Base-by-base conservation (phyloP, 1,140 invertebrate species). In the Rhyacophila brunnea region DNA sequence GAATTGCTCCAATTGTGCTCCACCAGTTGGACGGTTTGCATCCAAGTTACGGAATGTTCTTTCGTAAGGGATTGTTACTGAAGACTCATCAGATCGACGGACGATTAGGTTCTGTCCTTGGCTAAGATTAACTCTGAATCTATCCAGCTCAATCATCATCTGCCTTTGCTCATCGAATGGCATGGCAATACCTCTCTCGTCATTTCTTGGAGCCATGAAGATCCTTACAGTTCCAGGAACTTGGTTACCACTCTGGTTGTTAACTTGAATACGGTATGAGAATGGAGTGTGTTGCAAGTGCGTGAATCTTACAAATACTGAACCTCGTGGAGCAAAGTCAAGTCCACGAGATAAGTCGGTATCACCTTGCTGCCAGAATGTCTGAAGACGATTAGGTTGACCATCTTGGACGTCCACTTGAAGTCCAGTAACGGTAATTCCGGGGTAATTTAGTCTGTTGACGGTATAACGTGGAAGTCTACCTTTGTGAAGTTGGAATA, bases 71-170 rank as follows among this genome's bases (percentile, higher is more conserved):
- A 90, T 87, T 1, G 88, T 90, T 1, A 91, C 83, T 0, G 86
- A 83, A 0, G 88, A 90, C 35, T 88, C 81, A 0, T 68, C 70
- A n/a, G 87, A 88, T 17, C 71, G 71, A 7, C 86, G 81, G 0
- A 78, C 77, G 18, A 90, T 81, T 0, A 74, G 81, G 62, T 87
- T 89, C 44, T 75, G 73, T 1, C 87, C 87, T 1, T 85, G 81
- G 11, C 75, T 76, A 59, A 90, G 84, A 1, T 67, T 70, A 0
- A 80, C 77, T n/a, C 76, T 71, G 68, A 90, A 90, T 68, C 88
- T 89, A 70, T 91, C 90, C 74, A 91, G 73, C 67, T 92, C 89
- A 18, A 91, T 84, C 83, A 90, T 89, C 34, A 90, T 71, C 1
- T 78, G 67, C 15, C 87, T 80, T 68, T 91, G 87, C 15, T 89